Evolutionary conservation across 2,113 vertebrate genomes (phyloP).

Genomic region (Felis chaus): DNA sequence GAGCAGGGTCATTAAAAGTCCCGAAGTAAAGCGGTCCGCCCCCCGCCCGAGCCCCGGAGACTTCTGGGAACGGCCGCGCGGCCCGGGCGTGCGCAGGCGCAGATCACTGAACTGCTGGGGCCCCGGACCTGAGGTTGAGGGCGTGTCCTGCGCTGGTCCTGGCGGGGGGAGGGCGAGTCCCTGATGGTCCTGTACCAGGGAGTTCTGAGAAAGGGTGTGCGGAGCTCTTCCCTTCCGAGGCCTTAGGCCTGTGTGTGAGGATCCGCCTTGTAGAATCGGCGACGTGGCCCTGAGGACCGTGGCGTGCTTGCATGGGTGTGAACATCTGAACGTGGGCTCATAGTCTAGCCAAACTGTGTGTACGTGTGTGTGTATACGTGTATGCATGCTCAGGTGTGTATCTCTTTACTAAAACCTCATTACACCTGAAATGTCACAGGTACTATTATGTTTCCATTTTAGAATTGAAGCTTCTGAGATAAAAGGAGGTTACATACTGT

Average conservation of each 20-base stretch:
- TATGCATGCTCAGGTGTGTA: too few relatives aligned
- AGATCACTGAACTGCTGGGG: fast-evolving
- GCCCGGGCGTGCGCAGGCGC: neutral
- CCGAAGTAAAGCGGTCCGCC: fast-evolving
- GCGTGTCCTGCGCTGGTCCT: fast-evolving
- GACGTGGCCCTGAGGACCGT: neutral
- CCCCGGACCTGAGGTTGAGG: fast-evolving
- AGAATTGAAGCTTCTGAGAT: neutral
- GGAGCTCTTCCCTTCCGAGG: neutral
- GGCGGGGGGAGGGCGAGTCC: neutral
- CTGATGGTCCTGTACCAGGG: fast-evolving
- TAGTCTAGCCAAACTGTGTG: neutral
- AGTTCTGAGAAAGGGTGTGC: neutral
- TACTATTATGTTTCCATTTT: neutral
- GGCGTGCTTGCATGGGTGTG: too few relatives aligned
- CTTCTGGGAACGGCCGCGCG: neutral
- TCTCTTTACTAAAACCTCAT: too few relatives aligned
- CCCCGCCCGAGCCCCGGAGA: too few relatives aligned
- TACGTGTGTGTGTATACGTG: too few relatives aligned
- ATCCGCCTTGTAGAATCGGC: neutral
- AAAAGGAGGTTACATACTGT: neutral
- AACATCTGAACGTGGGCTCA: neutral
- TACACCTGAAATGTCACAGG: neutral
- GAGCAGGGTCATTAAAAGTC: neutral
- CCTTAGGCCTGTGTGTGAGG: neutral